Base-by-base conservation (phyloP, 2,888 invertebrate genomes). In the Meliscaeva auricollis region DNA sequence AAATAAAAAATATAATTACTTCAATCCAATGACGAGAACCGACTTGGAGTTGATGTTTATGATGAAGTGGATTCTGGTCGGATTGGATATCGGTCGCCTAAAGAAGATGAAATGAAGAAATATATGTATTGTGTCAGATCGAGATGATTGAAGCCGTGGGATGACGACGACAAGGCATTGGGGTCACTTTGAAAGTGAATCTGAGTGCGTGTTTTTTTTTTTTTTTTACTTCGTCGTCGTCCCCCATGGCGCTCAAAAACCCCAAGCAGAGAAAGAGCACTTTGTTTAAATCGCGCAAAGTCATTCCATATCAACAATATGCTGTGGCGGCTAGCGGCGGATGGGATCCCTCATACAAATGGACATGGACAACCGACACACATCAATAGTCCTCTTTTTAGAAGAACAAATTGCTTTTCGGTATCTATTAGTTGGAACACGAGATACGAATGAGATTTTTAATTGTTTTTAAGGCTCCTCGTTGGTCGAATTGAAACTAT, bases 341-440 rank as follows among this genome's bases (percentile, higher is more conserved):
- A 32, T 58, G 6, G 58, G 13, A 38, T 41, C 35, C 44, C 52
- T 26, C 26, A 26, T 44, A 79, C 72, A 64, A 82, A 85, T 80
- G 76, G 60, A 72, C 62, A 77, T 64, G 46, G 44, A 44, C 30
- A 41, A 35, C 58, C 64, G 70, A 60, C 68, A 85, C 84, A 84
- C 20, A 84, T 84, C 75, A 38, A 50, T 62, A 35, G 44, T 56
- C 70, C 35, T 64, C 44, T 22, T 56, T 75, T 13, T 15, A 72
- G 56, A 73, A 73, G 50, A 69, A 81, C 80, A 85, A 85, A 85
- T 85, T 85, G 85, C 76, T 85, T 85, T 85, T 85, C 81, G 76
- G 85, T 85, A 81, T 73, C 85, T 85, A 85, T 85, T 85, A 85
- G 81, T 73, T 62, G 73, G 77, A 76, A 85, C 85, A 85, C 48